A percentile compares a stretch with the other conserved stretches of the same genome.
Evolutionary conservation across 92 coral and sea anemone species (phyloP).

Genomic region (Heliopora coerulea): DNA sequence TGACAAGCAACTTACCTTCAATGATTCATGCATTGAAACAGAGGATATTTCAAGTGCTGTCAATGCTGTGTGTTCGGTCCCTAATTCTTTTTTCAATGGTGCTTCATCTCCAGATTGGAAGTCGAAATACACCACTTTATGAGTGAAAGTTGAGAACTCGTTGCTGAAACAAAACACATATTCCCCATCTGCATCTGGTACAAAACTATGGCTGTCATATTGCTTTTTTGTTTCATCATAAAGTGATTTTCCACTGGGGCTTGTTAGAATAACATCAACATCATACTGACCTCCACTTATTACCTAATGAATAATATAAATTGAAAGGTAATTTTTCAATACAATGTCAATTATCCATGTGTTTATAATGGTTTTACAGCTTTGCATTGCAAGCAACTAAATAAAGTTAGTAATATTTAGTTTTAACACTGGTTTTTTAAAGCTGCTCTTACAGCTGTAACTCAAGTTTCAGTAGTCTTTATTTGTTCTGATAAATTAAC

Average conservation of each 20-base stretch:
- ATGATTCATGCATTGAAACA: conserved; percentile 87
- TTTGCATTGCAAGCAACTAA: no score
- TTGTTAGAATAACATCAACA: conserved; percentile 83
- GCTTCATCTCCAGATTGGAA: conserved; percentile 92
- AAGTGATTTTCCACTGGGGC: conserved; percentile 64
- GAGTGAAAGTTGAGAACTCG: conserved; percentile 99
- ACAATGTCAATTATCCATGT: no score
- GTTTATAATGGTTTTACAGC: no score
- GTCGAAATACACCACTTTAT: conserved; percentile 96
- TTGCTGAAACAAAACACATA: conserved; percentile 99
- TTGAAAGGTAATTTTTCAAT: not conserved
- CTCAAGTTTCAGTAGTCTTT: no score
- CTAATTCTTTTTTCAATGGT: conserved; percentile 74
- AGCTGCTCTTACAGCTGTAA: no score
- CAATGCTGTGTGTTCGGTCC: conserved; percentile 87
- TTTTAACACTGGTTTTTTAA: no score
- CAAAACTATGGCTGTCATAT: conserved; percentile 85
- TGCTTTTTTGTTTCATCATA: conserved; percentile 92
- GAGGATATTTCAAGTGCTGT: conserved; percentile 92
- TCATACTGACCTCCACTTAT: conserved; percentile 99
- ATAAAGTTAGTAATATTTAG: no score
- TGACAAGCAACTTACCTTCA: conserved; percentile 63
- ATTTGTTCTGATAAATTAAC: no score
- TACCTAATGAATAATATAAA: conserved; percentile 53
- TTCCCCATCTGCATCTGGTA: conserved; percentile 72